Evolutionary conservation across 2,113 vertebrate species (phyloP).

Genomic region (Coreoperca whiteheadi): DNA sequence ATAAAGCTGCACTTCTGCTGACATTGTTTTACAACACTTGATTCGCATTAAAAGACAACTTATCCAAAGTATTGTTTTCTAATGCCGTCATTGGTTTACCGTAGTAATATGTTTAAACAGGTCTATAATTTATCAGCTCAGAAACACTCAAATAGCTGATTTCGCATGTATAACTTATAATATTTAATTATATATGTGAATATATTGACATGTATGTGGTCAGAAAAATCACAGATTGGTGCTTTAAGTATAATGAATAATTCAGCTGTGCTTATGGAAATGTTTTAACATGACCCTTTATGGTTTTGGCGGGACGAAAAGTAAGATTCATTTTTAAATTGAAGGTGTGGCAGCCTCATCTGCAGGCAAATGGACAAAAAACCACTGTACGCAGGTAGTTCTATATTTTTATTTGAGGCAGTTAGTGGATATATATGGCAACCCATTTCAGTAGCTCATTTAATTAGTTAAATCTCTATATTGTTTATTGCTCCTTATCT

Average conservation of each 20-base stretch:
- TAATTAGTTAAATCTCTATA: not conserved
- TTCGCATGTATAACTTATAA: too few species aligned
- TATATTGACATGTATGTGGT: too few species aligned
- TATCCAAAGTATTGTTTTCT: not conserved
- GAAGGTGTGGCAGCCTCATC: not conserved
- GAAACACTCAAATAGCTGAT: too few species aligned
- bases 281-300: too few species aligned
- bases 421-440: not conserved
- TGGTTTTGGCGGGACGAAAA: too few species aligned
- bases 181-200: too few species aligned
- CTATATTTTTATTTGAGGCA: not conserved
- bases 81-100: not conserved
- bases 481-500: too few species aligned
- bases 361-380: not conserved
- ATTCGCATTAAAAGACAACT: not conserved
- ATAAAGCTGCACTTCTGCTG: not conserved
- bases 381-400: not conserved
- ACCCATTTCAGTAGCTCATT: not conserved
- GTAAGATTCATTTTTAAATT: not conserved
- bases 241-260: too few species aligned
- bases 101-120: too few species aligned
- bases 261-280: too few species aligned
- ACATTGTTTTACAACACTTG: not conserved
- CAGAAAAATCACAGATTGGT: too few species aligned
- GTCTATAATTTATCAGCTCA: too few species aligned